Conservation (phyloP, 30 jellyfish, hydroid and myxozoan genomes). For the Turritopsis rubra region DNA sequence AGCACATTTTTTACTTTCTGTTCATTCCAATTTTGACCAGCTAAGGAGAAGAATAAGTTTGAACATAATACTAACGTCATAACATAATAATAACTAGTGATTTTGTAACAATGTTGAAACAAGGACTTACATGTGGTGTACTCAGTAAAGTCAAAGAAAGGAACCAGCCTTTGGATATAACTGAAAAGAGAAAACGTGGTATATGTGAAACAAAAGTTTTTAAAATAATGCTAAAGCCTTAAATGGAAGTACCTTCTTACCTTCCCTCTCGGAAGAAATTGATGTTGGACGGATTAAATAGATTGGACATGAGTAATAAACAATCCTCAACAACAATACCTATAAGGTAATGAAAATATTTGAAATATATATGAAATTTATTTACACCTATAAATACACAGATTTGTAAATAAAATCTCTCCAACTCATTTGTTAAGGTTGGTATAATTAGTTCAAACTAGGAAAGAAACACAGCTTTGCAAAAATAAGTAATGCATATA, state of each 20-base stretch:
- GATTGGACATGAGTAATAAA: conserved; percentile 52
- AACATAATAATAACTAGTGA: neutral
- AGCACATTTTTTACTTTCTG: conserved; percentile 81
- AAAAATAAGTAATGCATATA: too few relatives aligned
- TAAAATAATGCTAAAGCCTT: neutral
- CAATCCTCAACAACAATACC: conserved; percentile 87
- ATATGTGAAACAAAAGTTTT: neutral
- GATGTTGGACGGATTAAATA: conserved; percentile 67
- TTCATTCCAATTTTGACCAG: conserved; percentile 65
- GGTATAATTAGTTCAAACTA: too few relatives aligned
- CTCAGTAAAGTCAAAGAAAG: conserved; percentile 68
- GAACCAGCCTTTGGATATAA: conserved; percentile 66
- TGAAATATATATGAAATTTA: neutral
- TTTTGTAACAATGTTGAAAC: neutral
- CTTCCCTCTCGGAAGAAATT: conserved; percentile 91
- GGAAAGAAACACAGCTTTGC: too few relatives aligned
- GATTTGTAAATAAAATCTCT: too few relatives aligned
- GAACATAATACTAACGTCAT: neutral
- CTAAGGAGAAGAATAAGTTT: conserved; percentile 27
- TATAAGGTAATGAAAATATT: neutral
- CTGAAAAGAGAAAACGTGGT: conserved; percentile 28
- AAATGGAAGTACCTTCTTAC: conserved; percentile 19
- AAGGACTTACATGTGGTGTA: conserved; percentile 47
- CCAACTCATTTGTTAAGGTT: too few relatives aligned
- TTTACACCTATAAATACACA: too few relatives aligned